These are phyloP conservation scores for Anisognathus igniventris DNA, from an alignment of 2,797 vertebrate species.

Conservation along the genomic window DNA sequence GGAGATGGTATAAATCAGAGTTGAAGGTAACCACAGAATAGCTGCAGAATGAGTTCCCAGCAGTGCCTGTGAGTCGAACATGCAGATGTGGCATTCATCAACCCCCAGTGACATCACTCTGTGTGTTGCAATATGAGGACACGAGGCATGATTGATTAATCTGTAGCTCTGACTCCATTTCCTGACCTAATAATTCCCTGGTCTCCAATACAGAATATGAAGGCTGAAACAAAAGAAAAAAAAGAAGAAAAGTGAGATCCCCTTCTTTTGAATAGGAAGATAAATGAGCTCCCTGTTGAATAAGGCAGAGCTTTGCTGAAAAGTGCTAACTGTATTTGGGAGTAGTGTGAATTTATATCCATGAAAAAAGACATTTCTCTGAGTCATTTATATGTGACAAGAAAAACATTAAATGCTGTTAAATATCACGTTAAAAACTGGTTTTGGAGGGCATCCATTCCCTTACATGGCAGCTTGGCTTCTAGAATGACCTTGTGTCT, in stretches of 20 bases:
- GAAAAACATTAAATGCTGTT: slow-evolving; percentile 1
- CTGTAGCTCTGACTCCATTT: slow-evolving; percentile 27
- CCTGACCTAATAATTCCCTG: slow-evolving; percentile 34
- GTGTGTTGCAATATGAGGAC: slow-evolving; percentile 35
- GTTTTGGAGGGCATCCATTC: background rate
- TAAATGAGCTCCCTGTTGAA: slow-evolving; percentile 30
- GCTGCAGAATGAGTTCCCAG: slow-evolving; percentile 1
- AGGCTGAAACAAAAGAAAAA: slow-evolving; percentile 8
- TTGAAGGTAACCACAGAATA: slow-evolving; percentile 28
- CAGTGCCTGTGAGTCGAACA: background rate
- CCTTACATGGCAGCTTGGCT: background rate
- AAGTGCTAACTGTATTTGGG: background rate
- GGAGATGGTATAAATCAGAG: slow-evolving; percentile 17
- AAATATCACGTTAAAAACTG: background rate
- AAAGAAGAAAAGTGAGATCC: background rate
- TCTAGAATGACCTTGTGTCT: slow-evolving; percentile 51
- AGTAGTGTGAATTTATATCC: background rate
- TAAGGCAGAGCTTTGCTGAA: slow-evolving; percentile 7
- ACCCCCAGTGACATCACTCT: slow-evolving; percentile 27
- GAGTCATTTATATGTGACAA: background rate
- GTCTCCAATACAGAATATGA: background rate
- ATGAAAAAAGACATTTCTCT: background rate
- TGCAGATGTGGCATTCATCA: slow-evolving; percentile 47
- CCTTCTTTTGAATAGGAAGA: slow-evolving; percentile 10
- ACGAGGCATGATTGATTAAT: slow-evolving; percentile 31